Evolutionary conservation across 1,140 invertebrate genomes (phyloP), one percentile per base, ranked within the genome.

Genomic region (Lasaia peninsularis): DNA sequence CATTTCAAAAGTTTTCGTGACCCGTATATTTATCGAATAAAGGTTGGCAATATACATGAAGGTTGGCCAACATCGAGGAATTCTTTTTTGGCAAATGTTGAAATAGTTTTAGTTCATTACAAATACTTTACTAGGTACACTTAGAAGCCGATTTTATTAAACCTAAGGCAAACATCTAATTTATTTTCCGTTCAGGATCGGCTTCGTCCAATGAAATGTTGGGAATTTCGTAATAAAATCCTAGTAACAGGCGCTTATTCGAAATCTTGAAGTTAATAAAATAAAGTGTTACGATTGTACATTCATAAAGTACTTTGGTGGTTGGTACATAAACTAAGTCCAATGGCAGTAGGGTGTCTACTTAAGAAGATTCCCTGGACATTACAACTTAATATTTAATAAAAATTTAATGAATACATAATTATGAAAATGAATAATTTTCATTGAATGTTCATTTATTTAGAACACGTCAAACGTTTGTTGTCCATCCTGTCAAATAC

Each of bases 51-150:
- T 21, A 48, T 48, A n/a, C n/a, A n/a, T n/a, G n/a, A n/a, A n/a
- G n/a, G n/a, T n/a, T n/a, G n/a, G n/a, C n/a, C n/a, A n/a, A 48
- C 21, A 48, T 48, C 44, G 44, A 10, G 44, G n/a, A 48, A 48
- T 48, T 48, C 44, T 48, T 48, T 44, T 48, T 48, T 48, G 44
- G 44, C 44, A 48, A 48, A 20, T 48, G 21, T 18, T 11, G 44
- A 48, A 48, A 48, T 48, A 48, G 44, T 48, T 48, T 48, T 20
- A 24, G 44, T 48, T 48, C 44, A 48, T 48, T 48, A 48, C 44
- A 48, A 48, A 48, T 48, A 48, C 44, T 48, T 48, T 48, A 48
- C 44, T 48, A 48, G 44, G 44, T 48, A 48, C 16, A 18, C n/a
- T n/a, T 48, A n/a, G 44, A 48, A 48, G 18, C 44, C 10, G n/a